Conservation (phyloP, 2,113 vertebrate species). For the Emydocephalus ijimae region DNA sequence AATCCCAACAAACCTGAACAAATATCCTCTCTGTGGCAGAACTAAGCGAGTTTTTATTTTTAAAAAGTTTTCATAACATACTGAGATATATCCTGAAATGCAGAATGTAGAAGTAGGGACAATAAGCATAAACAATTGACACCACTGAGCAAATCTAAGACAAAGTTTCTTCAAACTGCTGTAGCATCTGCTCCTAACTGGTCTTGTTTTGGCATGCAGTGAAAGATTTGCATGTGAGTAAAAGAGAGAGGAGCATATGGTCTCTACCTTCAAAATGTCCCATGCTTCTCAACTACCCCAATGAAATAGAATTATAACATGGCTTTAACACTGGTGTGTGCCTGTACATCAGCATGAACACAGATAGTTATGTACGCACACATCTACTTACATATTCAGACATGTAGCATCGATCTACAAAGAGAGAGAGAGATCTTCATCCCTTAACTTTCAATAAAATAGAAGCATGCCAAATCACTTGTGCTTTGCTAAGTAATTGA, state of each 20-base stretch:
- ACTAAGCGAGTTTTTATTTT: neutral
- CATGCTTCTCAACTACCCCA: slow-evolving; percentile 4
- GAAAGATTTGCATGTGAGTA: slow-evolving; percentile 29
- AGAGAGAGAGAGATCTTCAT: neutral
- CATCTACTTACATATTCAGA: neutral
- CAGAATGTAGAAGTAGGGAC: neutral
- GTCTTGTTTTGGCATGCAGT: slow-evolving; percentile 6
- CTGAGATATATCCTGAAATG: neutral
- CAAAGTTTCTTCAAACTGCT: neutral
- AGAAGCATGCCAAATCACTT: slow-evolving; percentile 15
- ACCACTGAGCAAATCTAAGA: slow-evolving; percentile 18
- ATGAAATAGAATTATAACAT: neutral
- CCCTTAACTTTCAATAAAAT: slow-evolving; percentile 15
- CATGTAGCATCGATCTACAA: neutral
- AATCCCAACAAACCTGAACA: neutral
- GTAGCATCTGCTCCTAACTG: slow-evolving; percentile 21
- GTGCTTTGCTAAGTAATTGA: neutral
- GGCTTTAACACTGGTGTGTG: slow-evolving; percentile 13
- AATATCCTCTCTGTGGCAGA: neutral
- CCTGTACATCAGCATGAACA: neutral
- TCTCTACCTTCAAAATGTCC: neutral
- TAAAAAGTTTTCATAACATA: neutral
- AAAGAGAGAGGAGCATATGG: neutral
- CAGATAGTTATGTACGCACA: neutral
- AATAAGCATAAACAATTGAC: neutral